A percentile compares a stretch with the other conserved stretches of the same genome.
Evolutionary conservation across 2,113 vertebrate genomes (phyloP).

Genomic region (Anas platyrhynchos): DNA sequence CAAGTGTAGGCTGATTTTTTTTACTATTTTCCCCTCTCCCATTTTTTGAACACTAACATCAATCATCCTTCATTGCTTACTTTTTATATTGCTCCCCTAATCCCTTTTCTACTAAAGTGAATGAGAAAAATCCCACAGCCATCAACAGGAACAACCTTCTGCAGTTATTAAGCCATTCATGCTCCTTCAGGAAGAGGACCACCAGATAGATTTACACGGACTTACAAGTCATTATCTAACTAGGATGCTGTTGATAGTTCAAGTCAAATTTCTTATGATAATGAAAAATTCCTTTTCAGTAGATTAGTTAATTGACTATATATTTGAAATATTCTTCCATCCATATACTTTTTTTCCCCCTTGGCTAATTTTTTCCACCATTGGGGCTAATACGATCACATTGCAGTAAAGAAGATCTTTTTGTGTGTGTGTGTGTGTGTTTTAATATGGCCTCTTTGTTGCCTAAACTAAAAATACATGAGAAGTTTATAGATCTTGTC

Average conservation of each 20-base stretch:
- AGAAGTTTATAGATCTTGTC: conserved; percentile 47
- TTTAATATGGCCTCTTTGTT: background rate
- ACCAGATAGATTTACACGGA: background rate
- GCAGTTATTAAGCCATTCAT: background rate
- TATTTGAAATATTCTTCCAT: background rate
- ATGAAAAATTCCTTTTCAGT: background rate
- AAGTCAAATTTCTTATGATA: background rate
- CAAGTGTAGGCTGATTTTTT: background rate
- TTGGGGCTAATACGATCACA: background rate
- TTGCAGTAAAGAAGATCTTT: conserved; percentile 35
- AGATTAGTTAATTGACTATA: background rate
- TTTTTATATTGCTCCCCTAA: background rate
- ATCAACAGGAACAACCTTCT: background rate
- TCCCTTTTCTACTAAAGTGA: background rate
- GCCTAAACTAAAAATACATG: conserved; percentile 35
- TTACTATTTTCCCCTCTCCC: background rate
- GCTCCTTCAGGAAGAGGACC: background rate
- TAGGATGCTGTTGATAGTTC: background rate
- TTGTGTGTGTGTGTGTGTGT: background rate
- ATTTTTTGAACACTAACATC: background rate
- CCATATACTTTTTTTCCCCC: background rate
- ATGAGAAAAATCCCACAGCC: background rate
- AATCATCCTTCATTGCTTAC: background rate
- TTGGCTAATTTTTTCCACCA: background rate
- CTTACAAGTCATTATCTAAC: background rate